These are phyloP conservation scores for Acronicta aceris DNA, from an alignment of 2,888 invertebrate species.

Conservation along the genomic window DNA sequence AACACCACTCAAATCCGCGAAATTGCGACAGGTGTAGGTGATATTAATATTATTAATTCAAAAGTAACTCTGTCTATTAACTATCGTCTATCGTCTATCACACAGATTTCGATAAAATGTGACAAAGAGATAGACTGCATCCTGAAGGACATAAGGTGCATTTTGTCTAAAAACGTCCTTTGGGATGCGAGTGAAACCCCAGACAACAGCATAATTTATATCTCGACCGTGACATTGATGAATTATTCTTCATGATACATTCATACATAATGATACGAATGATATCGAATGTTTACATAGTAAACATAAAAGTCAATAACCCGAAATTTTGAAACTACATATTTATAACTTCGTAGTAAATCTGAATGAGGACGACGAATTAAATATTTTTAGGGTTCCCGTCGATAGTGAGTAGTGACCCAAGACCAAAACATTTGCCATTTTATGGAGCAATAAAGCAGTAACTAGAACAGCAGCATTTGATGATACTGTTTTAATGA, in stretches of 20 bases:
- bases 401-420: conserved; percentile 22
- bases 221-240: not conserved
- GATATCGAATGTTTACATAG: conserved; percentile 29
- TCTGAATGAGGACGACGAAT: conserved; percentile 34
- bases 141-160: too few species aligned
- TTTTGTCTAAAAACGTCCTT: too few species aligned
- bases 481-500: conserved; percentile 18
- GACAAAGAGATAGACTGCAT: too few species aligned
- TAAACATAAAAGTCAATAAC: conserved; percentile 37
- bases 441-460: conserved; percentile 37
- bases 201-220: too few species aligned
- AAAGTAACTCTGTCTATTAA: too few species aligned
- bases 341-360: conserved; percentile 33
- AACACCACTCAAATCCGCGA: too few species aligned
- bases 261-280: not conserved
- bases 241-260: not conserved
- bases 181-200: too few species aligned
- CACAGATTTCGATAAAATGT: too few species aligned
- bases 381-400: conserved; percentile 36
- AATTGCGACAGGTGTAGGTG: too few species aligned
- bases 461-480: conserved; percentile 33
- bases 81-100: too few species aligned
- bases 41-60: too few species aligned
- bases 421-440: conserved; percentile 20
- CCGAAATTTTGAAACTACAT: conserved; percentile 34